Percentiles rank a stretch among this genome's conserved stretches.
Conservation (phyloP, 2,888 invertebrate species). For the Caenorhabditis drosophilae region DNA sequence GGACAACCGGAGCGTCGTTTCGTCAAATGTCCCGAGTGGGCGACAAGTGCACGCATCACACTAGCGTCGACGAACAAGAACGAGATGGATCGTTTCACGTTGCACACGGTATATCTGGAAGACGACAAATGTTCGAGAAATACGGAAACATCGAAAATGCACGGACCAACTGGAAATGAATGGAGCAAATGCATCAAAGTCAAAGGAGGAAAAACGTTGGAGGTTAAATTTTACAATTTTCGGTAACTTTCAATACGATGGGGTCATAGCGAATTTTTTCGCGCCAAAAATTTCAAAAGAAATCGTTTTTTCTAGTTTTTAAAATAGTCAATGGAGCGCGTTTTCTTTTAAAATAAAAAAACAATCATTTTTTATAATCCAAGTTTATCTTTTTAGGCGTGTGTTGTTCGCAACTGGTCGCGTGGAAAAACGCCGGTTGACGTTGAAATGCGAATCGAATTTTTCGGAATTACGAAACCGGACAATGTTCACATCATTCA, state of each 20-base stretch:
- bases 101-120: constrained; percentile 86
- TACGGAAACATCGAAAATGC: constrained; percentile 79
- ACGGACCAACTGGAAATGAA: constrained; percentile 39
- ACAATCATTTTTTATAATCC: background rate
- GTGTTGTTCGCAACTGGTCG: constrained; percentile 36
- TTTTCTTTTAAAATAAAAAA: background rate
- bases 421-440: constrained; percentile 37
- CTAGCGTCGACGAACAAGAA: constrained; percentile 73
- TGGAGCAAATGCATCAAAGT: constrained; percentile 48
- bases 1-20: constrained; percentile 53
- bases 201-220: constrained; percentile 81
- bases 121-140: constrained; percentile 82
- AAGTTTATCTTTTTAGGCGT: constrained; percentile 7
- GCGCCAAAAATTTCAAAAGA: too few species aligned
- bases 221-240: constrained; percentile 74
- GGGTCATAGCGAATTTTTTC: too few species aligned
- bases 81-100: constrained; percentile 80
- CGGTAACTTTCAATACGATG: too few species aligned
- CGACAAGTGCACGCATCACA: constrained; percentile 61
- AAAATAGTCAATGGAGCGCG: too few species aligned
- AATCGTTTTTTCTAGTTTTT: too few species aligned
- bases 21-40: constrained; percentile 48
- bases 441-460: constrained; percentile 49
- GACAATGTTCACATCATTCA: constrained; percentile 22
- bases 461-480: constrained; percentile 46